These are phyloP conservation scores for Mus minutoides DNA, from an alignment of 2,797 vertebrate genomes.

Conservation along the genomic window DNA sequence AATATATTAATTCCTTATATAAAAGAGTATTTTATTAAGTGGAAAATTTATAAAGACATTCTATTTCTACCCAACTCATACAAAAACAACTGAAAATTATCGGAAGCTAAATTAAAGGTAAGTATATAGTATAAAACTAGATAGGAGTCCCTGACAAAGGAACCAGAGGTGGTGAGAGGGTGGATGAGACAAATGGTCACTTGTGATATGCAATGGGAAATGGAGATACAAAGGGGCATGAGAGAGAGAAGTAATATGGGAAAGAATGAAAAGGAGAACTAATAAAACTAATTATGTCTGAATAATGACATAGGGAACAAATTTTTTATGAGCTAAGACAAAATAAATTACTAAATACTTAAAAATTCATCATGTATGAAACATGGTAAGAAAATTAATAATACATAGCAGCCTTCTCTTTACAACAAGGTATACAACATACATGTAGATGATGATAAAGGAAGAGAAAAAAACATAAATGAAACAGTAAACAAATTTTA, in stretches of 20 bases:
- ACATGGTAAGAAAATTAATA: not conserved
- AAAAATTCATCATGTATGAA: not conserved
- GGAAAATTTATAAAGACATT: not conserved
- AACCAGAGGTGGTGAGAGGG: not conserved
- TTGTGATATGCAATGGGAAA: not conserved
- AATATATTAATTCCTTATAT: not conserved
- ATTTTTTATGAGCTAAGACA: not conserved
- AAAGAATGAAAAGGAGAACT: not conserved
- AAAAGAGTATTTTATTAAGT: not conserved
- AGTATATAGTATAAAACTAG: not conserved
- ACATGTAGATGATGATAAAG: not conserved
- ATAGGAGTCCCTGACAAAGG: not conserved
- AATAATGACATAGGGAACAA: not conserved
- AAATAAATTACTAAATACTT: not conserved
- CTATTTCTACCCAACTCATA: not conserved
- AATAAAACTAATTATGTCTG: not conserved
- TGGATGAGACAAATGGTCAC: not conserved
- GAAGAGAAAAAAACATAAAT: not conserved
- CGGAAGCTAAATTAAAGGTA: not conserved
- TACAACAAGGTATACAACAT: not conserved
- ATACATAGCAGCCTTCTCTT: not conserved
- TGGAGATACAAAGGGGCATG: not conserved
- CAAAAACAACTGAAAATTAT: not conserved
- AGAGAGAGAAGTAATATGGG: not conserved
- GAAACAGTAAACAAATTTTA: not conserved